Conservation (phyloP, 2,888 invertebrate genomes). For the Acleris literana region DNA sequence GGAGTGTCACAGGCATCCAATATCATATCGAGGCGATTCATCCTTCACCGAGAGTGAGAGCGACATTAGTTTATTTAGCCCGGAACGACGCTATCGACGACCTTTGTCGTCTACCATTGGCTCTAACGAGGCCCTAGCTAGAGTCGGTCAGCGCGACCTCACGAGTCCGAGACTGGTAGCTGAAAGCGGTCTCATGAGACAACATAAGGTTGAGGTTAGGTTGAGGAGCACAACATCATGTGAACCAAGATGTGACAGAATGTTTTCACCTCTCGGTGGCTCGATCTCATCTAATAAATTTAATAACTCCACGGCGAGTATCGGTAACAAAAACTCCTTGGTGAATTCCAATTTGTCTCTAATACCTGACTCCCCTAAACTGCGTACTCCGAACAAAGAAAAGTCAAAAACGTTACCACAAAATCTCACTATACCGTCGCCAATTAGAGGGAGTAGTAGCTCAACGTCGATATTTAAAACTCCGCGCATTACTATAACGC, state of each 20-base stretch:
- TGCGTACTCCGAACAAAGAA: slow-evolving; percentile 74
- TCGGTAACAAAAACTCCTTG: slow-evolving; percentile 65
- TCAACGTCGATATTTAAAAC: slow-evolving; percentile 76
- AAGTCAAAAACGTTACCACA: slow-evolving; percentile 86
- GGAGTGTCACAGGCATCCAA: slow-evolving; percentile 58
- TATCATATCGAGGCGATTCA: slow-evolving; percentile 64
- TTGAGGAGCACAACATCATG: slow-evolving; percentile 74
- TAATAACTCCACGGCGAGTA: slow-evolving; percentile 67
- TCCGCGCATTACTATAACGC: slow-evolving; percentile 73
- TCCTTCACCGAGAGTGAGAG: slow-evolving; percentile 78
- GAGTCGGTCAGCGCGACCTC: slow-evolving; percentile 69
- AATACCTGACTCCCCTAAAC: slow-evolving; percentile 74
- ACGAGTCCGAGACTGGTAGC: slow-evolving; percentile 72
- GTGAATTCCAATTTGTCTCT: slow-evolving; percentile 76
- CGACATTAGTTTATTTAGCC: slow-evolving; percentile 71
- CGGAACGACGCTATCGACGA: slow-evolving; percentile 67
- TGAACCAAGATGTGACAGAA: slow-evolving; percentile 76
- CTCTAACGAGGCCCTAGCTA: slow-evolving; percentile 73
- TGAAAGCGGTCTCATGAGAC: slow-evolving; percentile 62
- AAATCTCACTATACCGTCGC: slow-evolving; percentile 77
- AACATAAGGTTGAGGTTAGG: slow-evolving; percentile 70
- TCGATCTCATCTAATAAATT: slow-evolving; percentile 72
- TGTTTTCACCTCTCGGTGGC: slow-evolving; percentile 70
- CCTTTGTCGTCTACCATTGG: slow-evolving; percentile 74
- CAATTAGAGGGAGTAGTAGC: slow-evolving; percentile 76